Evolutionary conservation across 2,113 vertebrate species (phyloP), one percentile per base, ranked within the genome.

Genomic region (Tupaia chinensis): DNA sequence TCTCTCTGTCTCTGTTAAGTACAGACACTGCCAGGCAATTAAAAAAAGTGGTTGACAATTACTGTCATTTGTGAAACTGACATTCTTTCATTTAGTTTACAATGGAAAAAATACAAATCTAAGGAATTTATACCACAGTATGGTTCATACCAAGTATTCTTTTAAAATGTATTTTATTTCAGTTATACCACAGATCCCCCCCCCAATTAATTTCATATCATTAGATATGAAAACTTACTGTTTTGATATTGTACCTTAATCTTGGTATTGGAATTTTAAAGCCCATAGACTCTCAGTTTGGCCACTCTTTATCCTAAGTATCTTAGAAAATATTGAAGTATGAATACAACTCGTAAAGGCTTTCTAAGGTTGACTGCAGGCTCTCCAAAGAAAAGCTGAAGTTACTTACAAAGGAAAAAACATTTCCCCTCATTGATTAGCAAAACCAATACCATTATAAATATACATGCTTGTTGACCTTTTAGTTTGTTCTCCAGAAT

Each of bases 401-500:
- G 70, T 87, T 97, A 16, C 69, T 95, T 32, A 61, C n/a, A 73
- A 80, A 97, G 61, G 70, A 94, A 94, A 82, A 92, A 95, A 88
- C 11, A 68, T 79, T 95, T 88, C 32, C 68, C 74, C 19, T 81
- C 72, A 89, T 32, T 77, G 61, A 95, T 97, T 96, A 96, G 63
- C 91, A 91, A 93, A 94, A 81, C 34, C 54, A 85, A 77, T 78
- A 91, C 91, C 86, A 84, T 94, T 95, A 94, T 94, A 96, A 97
- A 96, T 95, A 96, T 83, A 76, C 72, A 95, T 95, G 87, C 54
- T 3, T 87, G 78, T 65, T 95, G 93, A 97, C 88, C 94, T 97
- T 97, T 97, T 56, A 88, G 66, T 81, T 97, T 96, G 66, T 94
- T 95, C 97, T 89, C 66, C 27, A 77, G 91, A 95, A 84, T 93